phyloP scores from a whole-genome alignment of 2,113 vertebrate genomes.

The Tautogolabrus adspersus region DNA sequence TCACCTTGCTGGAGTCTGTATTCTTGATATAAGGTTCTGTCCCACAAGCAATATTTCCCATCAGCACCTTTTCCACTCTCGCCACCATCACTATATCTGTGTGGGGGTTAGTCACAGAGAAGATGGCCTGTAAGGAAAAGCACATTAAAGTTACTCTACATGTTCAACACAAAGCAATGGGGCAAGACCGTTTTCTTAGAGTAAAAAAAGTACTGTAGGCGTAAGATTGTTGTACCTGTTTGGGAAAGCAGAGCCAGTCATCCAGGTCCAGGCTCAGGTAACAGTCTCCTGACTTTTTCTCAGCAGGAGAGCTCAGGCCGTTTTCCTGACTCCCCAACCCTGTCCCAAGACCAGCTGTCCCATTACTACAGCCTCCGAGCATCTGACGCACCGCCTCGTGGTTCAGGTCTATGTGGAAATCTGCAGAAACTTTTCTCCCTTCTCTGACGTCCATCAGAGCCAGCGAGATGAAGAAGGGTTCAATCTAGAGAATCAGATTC shows the following conservation, averaged over 20 bases:
- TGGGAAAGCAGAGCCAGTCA: constrained; percentile 93
- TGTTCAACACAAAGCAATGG: not conserved
- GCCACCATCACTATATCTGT: constrained; percentile 95
- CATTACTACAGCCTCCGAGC: constrained; percentile 76
- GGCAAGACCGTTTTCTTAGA: not conserved
- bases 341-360: constrained; percentile 34
- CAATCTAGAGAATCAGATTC: constrained; percentile 84
- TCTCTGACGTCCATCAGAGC: constrained; percentile 92
- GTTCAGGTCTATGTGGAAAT: constrained; percentile 97
- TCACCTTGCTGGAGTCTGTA: constrained; percentile 95
- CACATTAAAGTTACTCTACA: not conserved
- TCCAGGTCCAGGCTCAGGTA: constrained; percentile 87
- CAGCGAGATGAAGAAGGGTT: constrained; percentile 95
- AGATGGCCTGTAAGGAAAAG: constrained; percentile 87
- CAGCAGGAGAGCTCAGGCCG: constrained; percentile 78
- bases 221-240: constrained; percentile 85
- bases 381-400: constrained; percentile 91
- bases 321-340: constrained; percentile 85
- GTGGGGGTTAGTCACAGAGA: constrained; percentile 95
- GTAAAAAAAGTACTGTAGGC: not conserved
- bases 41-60: constrained; percentile 92
- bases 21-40: constrained; percentile 97
- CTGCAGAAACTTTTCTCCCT: constrained; percentile 93
- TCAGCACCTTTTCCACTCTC: constrained; percentile 95
- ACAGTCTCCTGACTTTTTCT: constrained; percentile 87